phyloP scores from a whole-genome alignment of 2,888 invertebrate genomes.

The Pammene fasciana region DNA sequence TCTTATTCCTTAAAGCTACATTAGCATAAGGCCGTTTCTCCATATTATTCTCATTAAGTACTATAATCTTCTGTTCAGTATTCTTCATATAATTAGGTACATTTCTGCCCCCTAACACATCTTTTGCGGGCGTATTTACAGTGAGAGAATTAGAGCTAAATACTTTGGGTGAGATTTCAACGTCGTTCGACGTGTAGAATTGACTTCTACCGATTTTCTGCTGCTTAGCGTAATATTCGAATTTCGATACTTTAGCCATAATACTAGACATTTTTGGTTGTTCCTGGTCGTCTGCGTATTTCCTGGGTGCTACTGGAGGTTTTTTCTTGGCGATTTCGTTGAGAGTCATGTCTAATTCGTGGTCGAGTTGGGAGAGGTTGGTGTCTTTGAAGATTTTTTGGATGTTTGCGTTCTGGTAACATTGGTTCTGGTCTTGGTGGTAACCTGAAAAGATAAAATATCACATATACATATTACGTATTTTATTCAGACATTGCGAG shows the following conservation, averaged over 20 bases:
- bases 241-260: slow-evolving; percentile 90
- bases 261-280: slow-evolving; percentile 80
- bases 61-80: slow-evolving; percentile 75
- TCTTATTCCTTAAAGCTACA: slow-evolving; percentile 71
- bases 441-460: slow-evolving; percentile 58
- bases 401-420: slow-evolving; percentile 63
- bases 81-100: slow-evolving; percentile 84
- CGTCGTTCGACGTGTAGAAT: slow-evolving; percentile 72
- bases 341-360: slow-evolving; percentile 75
- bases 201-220: slow-evolving; percentile 80
- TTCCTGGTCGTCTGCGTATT: slow-evolving; percentile 75
- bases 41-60: slow-evolving; percentile 69
- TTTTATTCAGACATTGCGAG: too few species aligned
- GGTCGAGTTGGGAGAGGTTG: slow-evolving; percentile 68
- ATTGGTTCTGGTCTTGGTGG: slow-evolving; percentile 63
- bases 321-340: slow-evolving; percentile 83
- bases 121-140: slow-evolving; percentile 91
- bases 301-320: slow-evolving; percentile 86
- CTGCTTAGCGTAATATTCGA: slow-evolving; percentile 89
- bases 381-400: slow-evolving; percentile 71
- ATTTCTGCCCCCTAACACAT: slow-evolving; percentile 88
- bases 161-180: slow-evolving; percentile 88
- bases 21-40: slow-evolving; percentile 75
- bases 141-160: slow-evolving; percentile 90
- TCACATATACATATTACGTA: neutral